These are phyloP conservation scores for Tenodera sinensis DNA, from an alignment of 2,888 invertebrate genomes.

Conservation along the genomic window DNA sequence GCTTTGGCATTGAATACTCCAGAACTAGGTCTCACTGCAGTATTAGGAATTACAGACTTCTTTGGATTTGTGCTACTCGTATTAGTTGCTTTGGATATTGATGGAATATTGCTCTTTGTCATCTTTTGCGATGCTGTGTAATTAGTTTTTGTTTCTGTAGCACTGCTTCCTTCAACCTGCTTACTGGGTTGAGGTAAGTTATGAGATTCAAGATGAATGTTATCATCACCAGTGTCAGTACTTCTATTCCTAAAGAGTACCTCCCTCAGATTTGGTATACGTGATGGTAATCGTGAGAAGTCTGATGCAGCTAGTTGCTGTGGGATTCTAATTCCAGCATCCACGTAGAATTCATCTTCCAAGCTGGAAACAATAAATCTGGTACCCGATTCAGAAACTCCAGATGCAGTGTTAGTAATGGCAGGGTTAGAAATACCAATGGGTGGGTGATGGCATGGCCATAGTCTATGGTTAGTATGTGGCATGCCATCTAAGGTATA, in stretches of 20 bases:
- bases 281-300: slow-evolving; percentile 7
- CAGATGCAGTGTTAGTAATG: neutral
- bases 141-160: neutral
- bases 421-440: neutral
- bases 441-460: neutral
- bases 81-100: neutral
- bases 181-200: neutral
- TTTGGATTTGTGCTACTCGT: neutral
- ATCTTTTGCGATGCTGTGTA: neutral
- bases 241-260: slow-evolving; percentile 1
- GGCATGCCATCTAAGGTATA: neutral
- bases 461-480: neutral
- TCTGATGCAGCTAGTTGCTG: slow-evolving; percentile 9
- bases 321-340: slow-evolving; percentile 23
- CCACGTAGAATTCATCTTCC: slow-evolving; percentile 25
- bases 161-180: neutral
- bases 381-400: neutral
- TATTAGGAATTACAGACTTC: neutral
- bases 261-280: slow-evolving; percentile 19
- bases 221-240: neutral
- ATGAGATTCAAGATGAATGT: neutral
- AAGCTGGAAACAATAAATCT: slow-evolving; percentile 23
- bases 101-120: neutral
- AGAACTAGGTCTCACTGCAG: neutral
- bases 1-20: neutral